phyloP scores from a whole-genome alignment of 2,797 vertebrate genomes.

The Malacoctenus gilli region DNA sequence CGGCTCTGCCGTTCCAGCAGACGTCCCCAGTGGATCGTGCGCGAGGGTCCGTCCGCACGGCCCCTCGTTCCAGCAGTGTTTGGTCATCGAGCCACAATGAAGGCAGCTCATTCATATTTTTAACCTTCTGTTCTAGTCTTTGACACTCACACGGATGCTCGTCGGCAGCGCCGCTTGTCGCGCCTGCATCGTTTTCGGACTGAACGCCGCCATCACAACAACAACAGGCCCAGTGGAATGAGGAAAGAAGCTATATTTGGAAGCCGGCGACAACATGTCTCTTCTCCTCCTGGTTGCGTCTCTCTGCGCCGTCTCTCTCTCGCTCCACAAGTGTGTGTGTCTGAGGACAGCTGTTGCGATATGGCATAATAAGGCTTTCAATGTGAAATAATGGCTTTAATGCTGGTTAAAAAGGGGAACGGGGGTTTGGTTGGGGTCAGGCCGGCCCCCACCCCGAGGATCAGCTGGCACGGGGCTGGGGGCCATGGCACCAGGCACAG shows the following conservation, averaged over 20 bases:
- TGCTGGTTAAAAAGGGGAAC: constrained; percentile 60
- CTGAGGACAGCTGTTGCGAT: constrained; percentile 64
- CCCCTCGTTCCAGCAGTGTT: constrained; percentile 47
- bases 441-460: constrained; percentile 52
- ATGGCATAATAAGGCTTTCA: constrained; percentile 68
- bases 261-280: constrained; percentile 58
- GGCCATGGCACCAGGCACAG: constrained; percentile 69
- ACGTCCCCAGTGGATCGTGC: constrained; percentile 33
- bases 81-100: constrained; percentile 41
- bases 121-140: no score
- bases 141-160: constrained; percentile 18
- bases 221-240: constrained; percentile 54
- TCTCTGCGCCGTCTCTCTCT: constrained; percentile 15
- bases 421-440: constrained; percentile 54
- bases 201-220: constrained; percentile 54
- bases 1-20: constrained; percentile 51
- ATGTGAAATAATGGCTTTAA: constrained; percentile 61
- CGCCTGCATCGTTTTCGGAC: constrained; percentile 35
- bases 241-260: constrained; percentile 67
- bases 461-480: constrained; percentile 69
- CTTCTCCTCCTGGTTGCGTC: constrained; percentile 23
- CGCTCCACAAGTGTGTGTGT: constrained; percentile 12
- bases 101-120: constrained; percentile 57
- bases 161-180: constrained; percentile 6
- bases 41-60: constrained; percentile 25